Evolutionary conservation across 2,888 invertebrate genomes (phyloP).

Genomic region (Cosmopolites sordidus): DNA sequence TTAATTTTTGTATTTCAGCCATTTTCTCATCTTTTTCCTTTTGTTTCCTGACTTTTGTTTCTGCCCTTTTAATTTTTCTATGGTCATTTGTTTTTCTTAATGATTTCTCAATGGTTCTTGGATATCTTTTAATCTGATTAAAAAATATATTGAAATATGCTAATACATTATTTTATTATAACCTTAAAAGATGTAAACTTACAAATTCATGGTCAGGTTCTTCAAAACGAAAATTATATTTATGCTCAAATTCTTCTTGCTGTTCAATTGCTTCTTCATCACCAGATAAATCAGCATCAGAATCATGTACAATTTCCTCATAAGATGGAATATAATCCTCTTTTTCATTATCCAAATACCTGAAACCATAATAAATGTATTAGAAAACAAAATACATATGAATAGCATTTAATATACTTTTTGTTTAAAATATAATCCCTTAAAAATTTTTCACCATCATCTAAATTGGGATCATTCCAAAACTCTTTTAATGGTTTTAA

Average conservation of each 20-base stretch:
- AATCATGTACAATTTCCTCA: constrained; percentile 63
- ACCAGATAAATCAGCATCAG: constrained; percentile 60
- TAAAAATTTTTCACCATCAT: constrained; percentile 82
- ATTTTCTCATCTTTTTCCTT: constrained; percentile 74
- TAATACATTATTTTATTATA: not conserved
- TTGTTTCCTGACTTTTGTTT: constrained; percentile 68
- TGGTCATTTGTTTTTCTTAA: constrained; percentile 76
- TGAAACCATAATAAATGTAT: constrained; percentile 29
- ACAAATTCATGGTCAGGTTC: constrained; percentile 92
- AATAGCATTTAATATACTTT: constrained; percentile 47
- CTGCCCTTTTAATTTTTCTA: constrained; percentile 73
- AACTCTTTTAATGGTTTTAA: constrained; percentile 74
- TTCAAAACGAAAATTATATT: constrained; percentile 94
- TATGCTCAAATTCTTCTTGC: constrained; percentile 88
- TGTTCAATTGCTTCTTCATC: constrained; percentile 76
- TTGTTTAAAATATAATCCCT: constrained; percentile 90
- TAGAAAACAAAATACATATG: not conserved
- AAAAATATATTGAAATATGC: constrained; percentile 26
- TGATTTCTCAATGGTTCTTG: constrained; percentile 76
- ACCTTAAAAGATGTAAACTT: too few relatives aligned
- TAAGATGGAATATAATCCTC: constrained; percentile 56
- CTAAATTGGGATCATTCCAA: constrained; percentile 80
- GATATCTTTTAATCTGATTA: constrained; percentile 89
- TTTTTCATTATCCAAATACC: constrained; percentile 52
- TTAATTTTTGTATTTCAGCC: constrained; percentile 83